Evolutionary conservation across 2,797 vertebrate species (phyloP).

Genomic region (Aeoliscus strigatus): DNA sequence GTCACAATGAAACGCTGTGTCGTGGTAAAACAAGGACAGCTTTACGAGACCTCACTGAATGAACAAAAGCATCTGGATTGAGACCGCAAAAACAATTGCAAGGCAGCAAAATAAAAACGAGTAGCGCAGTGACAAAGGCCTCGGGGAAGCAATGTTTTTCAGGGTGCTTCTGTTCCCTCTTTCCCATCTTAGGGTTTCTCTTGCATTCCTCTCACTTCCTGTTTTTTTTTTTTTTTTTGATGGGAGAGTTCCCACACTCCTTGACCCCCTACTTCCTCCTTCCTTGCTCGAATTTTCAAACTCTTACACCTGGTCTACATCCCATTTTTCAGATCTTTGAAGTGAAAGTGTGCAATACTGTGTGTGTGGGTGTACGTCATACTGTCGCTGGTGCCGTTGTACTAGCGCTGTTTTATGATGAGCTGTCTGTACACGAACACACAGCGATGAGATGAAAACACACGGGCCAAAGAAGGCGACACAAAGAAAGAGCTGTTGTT

Average conservation of each 20-base stretch:
- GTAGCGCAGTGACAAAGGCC: slow-evolving; percentile 39
- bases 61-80: slow-evolving; percentile 68
- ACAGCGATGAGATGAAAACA: background rate
- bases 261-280: slow-evolving; percentile 46
- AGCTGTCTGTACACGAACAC: too few relatives aligned
- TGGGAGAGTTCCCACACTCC: slow-evolving; percentile 68
- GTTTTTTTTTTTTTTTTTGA: slow-evolving; percentile 64
- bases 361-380: background rate
- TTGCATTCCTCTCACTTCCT: slow-evolving; percentile 62
- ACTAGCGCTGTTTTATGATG: too few relatives aligned
- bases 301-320: slow-evolving; percentile 17
- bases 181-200: slow-evolving; percentile 60
- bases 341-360: slow-evolving; percentile 1
- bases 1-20: slow-evolving; percentile 66
- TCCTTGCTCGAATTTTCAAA: slow-evolving; percentile 19
- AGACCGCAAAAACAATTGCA: slow-evolving; percentile 62
- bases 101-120: slow-evolving; percentile 43
- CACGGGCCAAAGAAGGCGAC: slow-evolving; percentile 11
- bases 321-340: slow-evolving; percentile 32
- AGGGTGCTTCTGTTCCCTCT: slow-evolving; percentile 40
- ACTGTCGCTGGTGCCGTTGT: too few relatives aligned
- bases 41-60: slow-evolving; percentile 63
- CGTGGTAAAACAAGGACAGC: slow-evolving; percentile 66
- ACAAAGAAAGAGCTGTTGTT: slow-evolving; percentile 23
- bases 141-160: slow-evolving; percentile 31